Conservation (phyloP, 2,888 invertebrate species). For the Coronaproctus castanopsis region DNA sequence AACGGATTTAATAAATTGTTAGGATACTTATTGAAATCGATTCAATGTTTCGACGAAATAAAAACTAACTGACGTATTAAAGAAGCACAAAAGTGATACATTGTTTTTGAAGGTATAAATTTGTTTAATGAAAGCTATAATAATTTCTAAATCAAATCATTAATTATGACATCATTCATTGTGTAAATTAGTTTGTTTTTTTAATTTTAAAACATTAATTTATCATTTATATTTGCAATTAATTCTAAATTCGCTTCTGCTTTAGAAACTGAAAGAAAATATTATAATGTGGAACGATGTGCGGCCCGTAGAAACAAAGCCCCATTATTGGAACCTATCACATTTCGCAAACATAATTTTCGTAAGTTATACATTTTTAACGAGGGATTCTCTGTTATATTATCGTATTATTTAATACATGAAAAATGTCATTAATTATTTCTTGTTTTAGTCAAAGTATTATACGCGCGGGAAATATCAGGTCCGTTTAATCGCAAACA, state of each 20-base stretch:
- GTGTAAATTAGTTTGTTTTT: background rate
- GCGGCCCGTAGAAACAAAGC: slow-evolving; percentile 17
- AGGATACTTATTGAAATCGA: too few species aligned
- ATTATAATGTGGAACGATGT: slow-evolving; percentile 13
- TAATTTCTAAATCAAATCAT: too few species aligned
- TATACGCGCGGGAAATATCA: slow-evolving; percentile 44
- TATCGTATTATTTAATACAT: background rate
- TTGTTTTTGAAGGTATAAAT: too few species aligned
- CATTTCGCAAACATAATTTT: slow-evolving; percentile 33
- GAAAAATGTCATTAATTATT: slow-evolving; percentile 3
- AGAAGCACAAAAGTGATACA: too few species aligned
- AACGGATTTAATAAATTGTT: too few species aligned
- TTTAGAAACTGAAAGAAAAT: slow-evolving; percentile 15
- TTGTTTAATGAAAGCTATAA: too few species aligned
- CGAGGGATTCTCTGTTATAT: too few species aligned
- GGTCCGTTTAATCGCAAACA: slow-evolving; percentile 39
- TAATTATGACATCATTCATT: background rate
- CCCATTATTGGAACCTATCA: slow-evolving; percentile 25
- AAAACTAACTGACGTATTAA: too few species aligned
- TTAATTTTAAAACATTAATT: too few species aligned
- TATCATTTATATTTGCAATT: too few species aligned
- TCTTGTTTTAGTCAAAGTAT: slow-evolving; percentile 32
- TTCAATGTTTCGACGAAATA: too few species aligned
- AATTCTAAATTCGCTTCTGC: background rate
- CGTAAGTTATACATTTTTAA: slow-evolving; percentile 27